These are phyloP conservation scores for Isurus oxyrinchus DNA, from an alignment of 2,113 vertebrate genomes.

Conservation along the genomic window DNA sequence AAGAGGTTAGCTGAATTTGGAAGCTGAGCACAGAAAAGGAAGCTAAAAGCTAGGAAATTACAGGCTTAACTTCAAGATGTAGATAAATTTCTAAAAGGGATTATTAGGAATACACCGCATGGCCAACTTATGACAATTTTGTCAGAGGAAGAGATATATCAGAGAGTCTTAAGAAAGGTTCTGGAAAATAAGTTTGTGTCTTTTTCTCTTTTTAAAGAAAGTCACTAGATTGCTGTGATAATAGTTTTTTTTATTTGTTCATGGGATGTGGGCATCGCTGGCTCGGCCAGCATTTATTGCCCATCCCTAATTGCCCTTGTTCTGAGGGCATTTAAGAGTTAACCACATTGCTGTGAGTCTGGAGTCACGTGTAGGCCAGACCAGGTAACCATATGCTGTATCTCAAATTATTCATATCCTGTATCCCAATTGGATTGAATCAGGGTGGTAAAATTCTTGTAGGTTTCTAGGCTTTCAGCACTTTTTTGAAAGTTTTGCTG, in stretches of 20 bases:
- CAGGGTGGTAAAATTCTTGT: neutral
- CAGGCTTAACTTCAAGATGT: neutral
- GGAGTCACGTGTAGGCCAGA: too few relatives aligned
- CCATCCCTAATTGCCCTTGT: too few relatives aligned
- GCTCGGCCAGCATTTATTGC: too few relatives aligned
- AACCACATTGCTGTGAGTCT: too few relatives aligned
- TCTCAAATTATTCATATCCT: neutral
- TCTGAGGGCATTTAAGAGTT: too few relatives aligned
- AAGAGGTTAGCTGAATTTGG: neutral
- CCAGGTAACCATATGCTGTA: neutral
- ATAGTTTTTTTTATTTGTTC: neutral
- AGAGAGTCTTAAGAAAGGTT: neutral
- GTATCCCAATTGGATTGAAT: slow-evolving; percentile 16
- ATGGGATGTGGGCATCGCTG: too few relatives aligned
- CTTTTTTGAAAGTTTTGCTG: neutral
- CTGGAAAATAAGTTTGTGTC: neutral
- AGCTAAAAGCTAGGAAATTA: neutral
- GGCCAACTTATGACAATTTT: neutral
- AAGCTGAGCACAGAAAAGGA: neutral
- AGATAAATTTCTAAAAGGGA: neutral
- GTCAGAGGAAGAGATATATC: neutral
- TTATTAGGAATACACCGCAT: neutral
- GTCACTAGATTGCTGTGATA: neutral
- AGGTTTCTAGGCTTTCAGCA: neutral
- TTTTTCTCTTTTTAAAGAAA: neutral